These are phyloP conservation scores for Drosophila yakuba DNA, from an alignment of 1,140 invertebrate species.

Conservation along the genomic window DNA sequence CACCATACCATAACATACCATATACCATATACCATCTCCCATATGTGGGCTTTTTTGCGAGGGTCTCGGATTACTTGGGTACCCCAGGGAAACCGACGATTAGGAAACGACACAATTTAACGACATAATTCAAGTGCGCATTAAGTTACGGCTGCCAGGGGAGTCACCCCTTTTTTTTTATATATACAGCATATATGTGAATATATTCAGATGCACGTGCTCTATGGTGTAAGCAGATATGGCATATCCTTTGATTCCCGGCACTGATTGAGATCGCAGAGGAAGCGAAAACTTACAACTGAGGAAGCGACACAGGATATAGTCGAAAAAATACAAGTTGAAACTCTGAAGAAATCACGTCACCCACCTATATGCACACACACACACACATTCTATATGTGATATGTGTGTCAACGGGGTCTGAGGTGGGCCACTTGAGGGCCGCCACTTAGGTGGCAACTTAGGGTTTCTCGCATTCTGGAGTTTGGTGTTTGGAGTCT, in stretches of 20 bases:
- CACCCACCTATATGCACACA: conserved; percentile 47
- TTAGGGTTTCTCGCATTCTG: conserved; percentile 33
- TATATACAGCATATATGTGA: not conserved
- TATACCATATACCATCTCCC: not conserved
- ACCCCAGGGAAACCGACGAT: conserved; percentile 61
- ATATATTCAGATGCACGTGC: conserved; percentile 39
- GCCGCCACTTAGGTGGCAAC: conserved; percentile 70
- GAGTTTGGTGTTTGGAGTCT: not conserved
- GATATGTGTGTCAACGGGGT: conserved; percentile 66
- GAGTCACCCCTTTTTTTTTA: conserved; percentile 57
- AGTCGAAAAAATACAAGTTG: conserved; percentile 21
- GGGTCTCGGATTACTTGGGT: conserved; percentile 63
- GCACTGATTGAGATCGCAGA: conserved; percentile 71
- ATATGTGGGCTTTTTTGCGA: conserved; percentile 2
- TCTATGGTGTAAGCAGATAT: conserved; percentile 72
- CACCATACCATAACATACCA: not conserved
- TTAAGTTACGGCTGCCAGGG: conserved; percentile 62
- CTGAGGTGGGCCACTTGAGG: conserved; percentile 60
- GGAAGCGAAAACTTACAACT: conserved; percentile 83
- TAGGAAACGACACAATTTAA: conserved; percentile 83
- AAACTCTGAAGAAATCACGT: conserved; percentile 39
- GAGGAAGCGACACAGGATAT: conserved; percentile 80
- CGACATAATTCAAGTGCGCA: conserved; percentile 82
- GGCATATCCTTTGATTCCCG: conserved; percentile 71
- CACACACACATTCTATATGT: not conserved